Base-by-base conservation (phyloP, 92 coral and sea anemone species). In the Epizoanthus illoricatus region DNA sequence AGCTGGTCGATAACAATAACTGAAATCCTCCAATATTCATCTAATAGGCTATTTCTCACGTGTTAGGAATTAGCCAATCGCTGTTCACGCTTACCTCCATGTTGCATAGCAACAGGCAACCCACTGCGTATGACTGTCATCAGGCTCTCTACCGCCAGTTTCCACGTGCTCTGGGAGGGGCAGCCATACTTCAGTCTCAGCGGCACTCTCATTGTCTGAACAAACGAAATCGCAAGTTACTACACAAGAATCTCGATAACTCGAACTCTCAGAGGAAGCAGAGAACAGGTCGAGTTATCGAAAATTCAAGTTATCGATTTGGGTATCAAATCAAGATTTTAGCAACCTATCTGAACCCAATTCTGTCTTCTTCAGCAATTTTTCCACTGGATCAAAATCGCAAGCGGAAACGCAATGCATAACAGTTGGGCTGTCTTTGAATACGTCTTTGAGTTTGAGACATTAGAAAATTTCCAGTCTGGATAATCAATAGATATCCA, bases 111-210 rank as follows among this genome's bases (percentile, higher is more conserved):
- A 81, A 97, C 97, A 84, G 93, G 94, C 6, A 97, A 88, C 60
- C 98, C 98, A 71, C 84, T 84, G 20, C 90, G 94, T 45, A 92
- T 84, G 45, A 94, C 84, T 36, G 89, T 87, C 83, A 97, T 93
- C 78, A 97, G 89, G 36, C 97, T 91, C 42, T 93, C 92, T 43
- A 97, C 95, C 1, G 99, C 99, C 19, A 97, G 89, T 81, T 97
- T 97, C 99, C 99, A 97, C 11, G 99, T 97, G 82, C 97, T 89
- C 82, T 97, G 99, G 39, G 98, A 92, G 56, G 97, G 87, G 75
- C 99, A 97, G 80, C 92, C 91, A 81, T 97, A 97, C 87, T 97
- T 97, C 69, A 97, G 89, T 41, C 90, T 90, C 74, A 97, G 86
- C 16, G 99, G 99, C 45, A 89, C 78, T 78, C 92, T 94, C 39